Evolutionary conservation across 2,888 invertebrate genomes (phyloP), one percentile per base, ranked within the genome.

Genomic region (Liodrosophila aerea): DNA sequence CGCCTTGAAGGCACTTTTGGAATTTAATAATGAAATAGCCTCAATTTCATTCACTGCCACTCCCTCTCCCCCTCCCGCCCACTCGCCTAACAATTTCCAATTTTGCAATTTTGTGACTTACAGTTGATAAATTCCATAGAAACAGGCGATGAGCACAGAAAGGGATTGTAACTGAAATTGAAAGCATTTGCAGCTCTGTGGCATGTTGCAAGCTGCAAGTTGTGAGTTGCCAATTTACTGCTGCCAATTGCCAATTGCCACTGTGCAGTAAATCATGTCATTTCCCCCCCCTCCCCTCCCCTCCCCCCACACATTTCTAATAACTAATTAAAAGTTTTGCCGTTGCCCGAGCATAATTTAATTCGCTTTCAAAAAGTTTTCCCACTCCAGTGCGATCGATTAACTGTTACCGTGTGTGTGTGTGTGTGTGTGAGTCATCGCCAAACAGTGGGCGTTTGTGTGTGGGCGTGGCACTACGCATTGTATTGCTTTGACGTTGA

Each of bases 1-100:
- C 34, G 66, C 62, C 62, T 67, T 56, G 37, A 41, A 67, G 22
- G 83, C 65, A 54, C 69, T 59, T 83, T 78, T 58, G 85, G 78
- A 80, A 80, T 80, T 85, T 85, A 80, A 83, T 80, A 80, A 80
- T 83, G 80, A 85, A 80, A 80, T 80, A 85, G 85, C 80, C 85
- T 56, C 71, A 67, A 58, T 67, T 67, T 70, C 54, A 47, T 39
- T 46, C 33, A 41, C 22, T 11, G 33, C 4, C 27, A n/a, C 13
- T 9, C 15, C 50, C 9, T 5, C 43, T 12, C 7, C 45, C 7
- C 40, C 4, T 4, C 9, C 27, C 36, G 29, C 31, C 15, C 18
- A 31, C 15, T 44, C 31, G 57, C 56, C 60, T 39, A 76, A 76
- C 63, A 64, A 81, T 77, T 78, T 74, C 49, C 72, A 71, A 76